Conservation (phyloP, 1,140 invertebrate genomes). For the Scaptomyza graminum region DNA sequence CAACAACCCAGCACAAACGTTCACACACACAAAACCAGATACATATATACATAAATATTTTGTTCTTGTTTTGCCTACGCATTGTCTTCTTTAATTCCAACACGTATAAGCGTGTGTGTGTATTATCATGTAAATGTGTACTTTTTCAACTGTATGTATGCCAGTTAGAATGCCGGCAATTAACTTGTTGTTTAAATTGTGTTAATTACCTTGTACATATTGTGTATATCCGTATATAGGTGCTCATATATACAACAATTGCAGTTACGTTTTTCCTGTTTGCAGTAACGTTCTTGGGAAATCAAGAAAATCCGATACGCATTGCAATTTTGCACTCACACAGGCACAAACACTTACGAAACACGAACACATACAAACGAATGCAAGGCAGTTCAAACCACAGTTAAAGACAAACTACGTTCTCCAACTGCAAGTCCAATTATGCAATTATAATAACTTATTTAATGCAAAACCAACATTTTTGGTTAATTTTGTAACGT, state of each 20-base stretch:
- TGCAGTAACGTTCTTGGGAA: slow-evolving; percentile 41
- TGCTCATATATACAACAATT: slow-evolving; percentile 7
- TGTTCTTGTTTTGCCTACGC: slow-evolving; percentile 25
- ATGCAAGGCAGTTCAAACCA: slow-evolving; percentile 15
- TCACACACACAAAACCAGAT: background rate
- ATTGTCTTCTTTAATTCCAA: slow-evolving; percentile 25
- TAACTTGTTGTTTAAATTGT: slow-evolving; percentile 4
- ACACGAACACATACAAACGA: slow-evolving; percentile 5
- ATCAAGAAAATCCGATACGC: slow-evolving; percentile 75
- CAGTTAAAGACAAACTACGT: slow-evolving; percentile 2
- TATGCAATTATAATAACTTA: background rate
- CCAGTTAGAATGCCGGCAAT: slow-evolving; percentile 32
- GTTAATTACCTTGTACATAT: slow-evolving; percentile 49
- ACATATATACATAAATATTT: slow-evolving; percentile 28
- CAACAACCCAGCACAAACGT: slow-evolving; percentile 6
- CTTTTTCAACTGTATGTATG: slow-evolving; percentile 7
- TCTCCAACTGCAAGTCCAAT: slow-evolving; percentile 2
- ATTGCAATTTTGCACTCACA: slow-evolving; percentile 66
- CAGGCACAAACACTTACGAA: slow-evolving; percentile 1
- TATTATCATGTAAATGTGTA: slow-evolving; percentile 11
- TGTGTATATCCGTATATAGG: slow-evolving; percentile 23
- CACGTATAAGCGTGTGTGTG: slow-evolving; percentile 9
- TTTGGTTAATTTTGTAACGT: slow-evolving; percentile 14
- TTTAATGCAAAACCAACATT: background rate
- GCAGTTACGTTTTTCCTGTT: slow-evolving; percentile 35